Evolutionary conservation across 2,888 invertebrate genomes (phyloP).

Genomic region (Anthophora plumipes): DNA sequence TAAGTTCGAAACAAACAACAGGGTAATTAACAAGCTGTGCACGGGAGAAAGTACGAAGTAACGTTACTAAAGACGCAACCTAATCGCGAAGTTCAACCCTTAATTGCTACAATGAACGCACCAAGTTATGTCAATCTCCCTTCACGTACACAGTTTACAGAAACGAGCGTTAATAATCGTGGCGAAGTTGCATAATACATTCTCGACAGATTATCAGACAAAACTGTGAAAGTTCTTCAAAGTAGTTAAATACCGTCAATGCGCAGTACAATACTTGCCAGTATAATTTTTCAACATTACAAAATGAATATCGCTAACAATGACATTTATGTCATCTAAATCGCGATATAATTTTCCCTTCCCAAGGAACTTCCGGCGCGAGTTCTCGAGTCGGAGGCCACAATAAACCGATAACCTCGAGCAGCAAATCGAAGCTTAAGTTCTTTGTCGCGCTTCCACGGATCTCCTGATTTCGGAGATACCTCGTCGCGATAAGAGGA

Average conservation of each 20-base stretch:
- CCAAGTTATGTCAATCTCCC: background rate
- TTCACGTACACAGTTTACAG: background rate
- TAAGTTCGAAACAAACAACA: background rate
- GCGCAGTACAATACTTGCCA: background rate
- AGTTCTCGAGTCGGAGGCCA: slow-evolving; percentile 8
- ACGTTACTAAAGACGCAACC: background rate
- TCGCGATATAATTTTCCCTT: background rate
- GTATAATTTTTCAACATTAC: background rate
- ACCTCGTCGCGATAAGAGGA: slow-evolving; percentile 68
- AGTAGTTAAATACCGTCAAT: too few species aligned
- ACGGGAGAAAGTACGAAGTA: background rate
- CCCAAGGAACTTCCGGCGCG: slow-evolving; percentile 9
- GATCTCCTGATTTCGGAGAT: slow-evolving; percentile 67
- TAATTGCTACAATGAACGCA: background rate
- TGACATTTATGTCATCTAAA: background rate
- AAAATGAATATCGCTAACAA: background rate
- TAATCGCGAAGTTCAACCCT: slow-evolving; percentile 1
- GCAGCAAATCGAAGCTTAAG: slow-evolving; percentile 61
- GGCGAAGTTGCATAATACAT: background rate
- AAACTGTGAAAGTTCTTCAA: background rate
- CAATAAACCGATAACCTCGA: slow-evolving; percentile 47
- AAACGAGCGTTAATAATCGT: background rate
- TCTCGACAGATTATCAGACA: background rate
- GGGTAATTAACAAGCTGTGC: slow-evolving; percentile 7
- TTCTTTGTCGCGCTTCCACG: slow-evolving; percentile 63